Evolutionary conservation across 1,140 invertebrate species (phyloP).

Genomic region (Dendroctonus valens): DNA sequence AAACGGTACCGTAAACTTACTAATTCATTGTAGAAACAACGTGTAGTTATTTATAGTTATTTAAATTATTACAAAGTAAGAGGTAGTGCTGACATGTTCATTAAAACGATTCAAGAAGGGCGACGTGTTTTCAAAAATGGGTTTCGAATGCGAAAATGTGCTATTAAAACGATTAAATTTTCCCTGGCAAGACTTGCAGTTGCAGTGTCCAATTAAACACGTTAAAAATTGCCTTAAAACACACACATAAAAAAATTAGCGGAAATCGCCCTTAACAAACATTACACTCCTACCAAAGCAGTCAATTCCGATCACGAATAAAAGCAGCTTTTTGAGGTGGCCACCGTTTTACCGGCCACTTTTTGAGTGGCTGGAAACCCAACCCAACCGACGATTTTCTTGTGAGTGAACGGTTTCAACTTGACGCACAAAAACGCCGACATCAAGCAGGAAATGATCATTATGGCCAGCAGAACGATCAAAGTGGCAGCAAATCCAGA

Average conservation of each 20-base stretch:
- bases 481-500: conserved; percentile 84
- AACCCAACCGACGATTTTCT: conserved; percentile 54
- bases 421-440: conserved; percentile 81
- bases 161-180: too few species aligned
- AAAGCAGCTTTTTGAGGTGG: conserved; percentile 53
- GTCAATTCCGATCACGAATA: conserved; percentile 51
- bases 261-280: too few species aligned
- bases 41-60: conserved; percentile 7
- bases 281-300: neutral
- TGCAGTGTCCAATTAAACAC: neutral
- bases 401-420: conserved; percentile 65
- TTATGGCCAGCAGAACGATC: conserved; percentile 73
- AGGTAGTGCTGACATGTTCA: neutral
- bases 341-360: conserved; percentile 43
- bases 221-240: neutral
- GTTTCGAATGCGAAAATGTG: too few species aligned
- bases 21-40: conserved; percentile 9
- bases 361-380: conserved; percentile 50
- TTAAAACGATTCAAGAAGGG: neutral
- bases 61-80: conserved; percentile 7
- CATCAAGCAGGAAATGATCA: conserved; percentile 78
- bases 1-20: conserved; percentile 16
- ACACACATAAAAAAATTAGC: neutral
- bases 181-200: too few species aligned
- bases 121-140: too few species aligned